Conservation (phyloP, 2,113 vertebrate genomes). For the Cryptomyrus ogoouensis region DNA sequence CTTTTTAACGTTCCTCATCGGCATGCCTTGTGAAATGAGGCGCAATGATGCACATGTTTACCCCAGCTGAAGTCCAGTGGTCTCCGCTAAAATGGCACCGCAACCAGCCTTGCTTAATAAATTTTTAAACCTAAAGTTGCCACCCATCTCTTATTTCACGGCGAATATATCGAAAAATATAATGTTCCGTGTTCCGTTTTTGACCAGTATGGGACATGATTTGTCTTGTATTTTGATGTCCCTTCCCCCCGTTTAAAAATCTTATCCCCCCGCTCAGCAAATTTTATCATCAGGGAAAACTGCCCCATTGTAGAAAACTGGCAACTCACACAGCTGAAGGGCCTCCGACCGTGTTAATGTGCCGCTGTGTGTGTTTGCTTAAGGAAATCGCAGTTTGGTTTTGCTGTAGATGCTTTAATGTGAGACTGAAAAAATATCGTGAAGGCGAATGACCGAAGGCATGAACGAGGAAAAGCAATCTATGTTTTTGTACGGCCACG, state of each 20-base stretch:
- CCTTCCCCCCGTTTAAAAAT: not conserved
- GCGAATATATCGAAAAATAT: not conserved
- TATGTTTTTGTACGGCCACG: not conserved
- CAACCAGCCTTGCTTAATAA: not conserved
- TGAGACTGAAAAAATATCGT: not conserved
- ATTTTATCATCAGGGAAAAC: not conserved
- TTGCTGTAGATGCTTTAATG: not conserved
- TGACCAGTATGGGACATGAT: not conserved
- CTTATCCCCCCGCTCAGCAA: not conserved
- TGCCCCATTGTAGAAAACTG: not conserved
- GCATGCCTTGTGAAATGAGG: not conserved
- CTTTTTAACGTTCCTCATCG: slow-evolving; percentile 12
- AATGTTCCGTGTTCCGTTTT: not conserved
- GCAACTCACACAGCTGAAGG: not conserved
- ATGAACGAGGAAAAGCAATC: not conserved
- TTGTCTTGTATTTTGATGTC: not conserved
- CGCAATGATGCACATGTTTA: not conserved
- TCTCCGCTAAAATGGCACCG: not conserved
- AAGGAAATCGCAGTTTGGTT: not conserved
- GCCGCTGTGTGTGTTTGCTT: not conserved
- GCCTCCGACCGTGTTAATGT: not conserved
- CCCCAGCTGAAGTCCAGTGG: not conserved
- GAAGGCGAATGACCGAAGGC: not conserved
- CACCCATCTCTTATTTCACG: not conserved
- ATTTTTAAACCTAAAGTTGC: not conserved